Conservation (phyloP, 2,113 vertebrate genomes). For the Thalassoma bifasciatum region DNA sequence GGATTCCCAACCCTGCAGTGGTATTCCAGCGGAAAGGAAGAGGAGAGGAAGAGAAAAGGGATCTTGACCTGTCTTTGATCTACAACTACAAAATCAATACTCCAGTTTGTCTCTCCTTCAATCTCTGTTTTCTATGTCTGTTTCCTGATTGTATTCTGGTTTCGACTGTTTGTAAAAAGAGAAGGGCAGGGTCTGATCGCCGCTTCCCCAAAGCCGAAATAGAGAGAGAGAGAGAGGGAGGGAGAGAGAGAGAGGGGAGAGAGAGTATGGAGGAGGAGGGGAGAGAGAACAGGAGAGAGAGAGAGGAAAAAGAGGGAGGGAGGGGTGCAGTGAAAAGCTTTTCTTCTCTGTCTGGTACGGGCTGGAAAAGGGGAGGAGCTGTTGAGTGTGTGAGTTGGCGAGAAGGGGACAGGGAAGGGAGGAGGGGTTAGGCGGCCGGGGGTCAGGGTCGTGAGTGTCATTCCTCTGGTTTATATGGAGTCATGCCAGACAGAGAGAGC, state of each 20-base stretch:
- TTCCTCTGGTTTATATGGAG: constrained; percentile 80
- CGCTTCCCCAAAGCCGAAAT: constrained; percentile 75
- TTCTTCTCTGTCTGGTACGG: constrained; percentile 55
- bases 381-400: constrained; percentile 39
- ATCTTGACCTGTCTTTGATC: constrained; percentile 70
- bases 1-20: constrained; percentile 72
- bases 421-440: constrained; percentile 65
- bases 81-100: constrained; percentile 52
- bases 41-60: constrained; percentile 7
- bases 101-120: constrained; percentile 74
- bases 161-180: constrained; percentile 71
- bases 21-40: constrained; percentile 65
- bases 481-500: constrained; percentile 63
- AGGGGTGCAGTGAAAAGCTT: constrained; percentile 55
- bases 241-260: constrained; percentile 60
- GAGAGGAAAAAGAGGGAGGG: constrained; percentile 38
- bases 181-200: constrained; percentile 73
- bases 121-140: constrained; percentile 20
- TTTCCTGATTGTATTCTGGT: constrained; percentile 55
- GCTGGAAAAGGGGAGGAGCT: constrained; percentile 70
- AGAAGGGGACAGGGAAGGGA: constrained; percentile 49
- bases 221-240: constrained; percentile 61
- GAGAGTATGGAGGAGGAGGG: constrained; percentile 57
- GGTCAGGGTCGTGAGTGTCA: constrained; percentile 71
- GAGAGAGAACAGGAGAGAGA: constrained; percentile 30